Percentiles rank a stretch among this genome's conserved stretches.
Conservation (phyloP, 2,797 vertebrate genomes). For the Anas capensis region DNA sequence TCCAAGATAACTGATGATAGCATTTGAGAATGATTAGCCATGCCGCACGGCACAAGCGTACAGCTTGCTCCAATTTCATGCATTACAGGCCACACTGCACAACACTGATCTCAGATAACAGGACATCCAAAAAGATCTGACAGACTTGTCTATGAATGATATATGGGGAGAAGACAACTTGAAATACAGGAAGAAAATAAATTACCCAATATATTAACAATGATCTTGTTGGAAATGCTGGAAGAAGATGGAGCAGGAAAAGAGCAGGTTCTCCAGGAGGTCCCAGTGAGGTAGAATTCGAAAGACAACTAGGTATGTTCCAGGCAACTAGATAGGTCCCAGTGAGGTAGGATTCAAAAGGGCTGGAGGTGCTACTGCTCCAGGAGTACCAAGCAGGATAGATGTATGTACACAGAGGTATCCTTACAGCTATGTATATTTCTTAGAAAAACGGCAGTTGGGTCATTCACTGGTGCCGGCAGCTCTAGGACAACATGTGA, state of each 20-base stretch:
- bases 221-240: neutral
- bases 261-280: neutral
- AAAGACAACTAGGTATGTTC: neutral
- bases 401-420: neutral
- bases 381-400: neutral
- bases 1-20: conserved; percentile 62
- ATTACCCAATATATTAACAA: neutral
- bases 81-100: conserved; percentile 26
- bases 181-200: conserved; percentile 18
- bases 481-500: neutral
- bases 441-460: neutral
- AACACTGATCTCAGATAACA: conserved; percentile 50
- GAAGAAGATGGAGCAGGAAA: neutral
- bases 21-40: conserved; percentile 67
- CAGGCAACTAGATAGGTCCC: neutral
- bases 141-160: conserved; percentile 23
- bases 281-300: rapidly evolving
- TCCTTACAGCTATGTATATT: neutral
- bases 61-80: conserved; percentile 60
- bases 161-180: conserved; percentile 15
- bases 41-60: neutral
- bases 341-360: neutral
- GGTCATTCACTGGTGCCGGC: neutral
- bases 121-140: conserved; percentile 23
- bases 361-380: neutral